These are phyloP conservation scores for Cotesia vestalis DNA, from an alignment of 1,140 invertebrate species.

Conservation along the genomic window DNA sequence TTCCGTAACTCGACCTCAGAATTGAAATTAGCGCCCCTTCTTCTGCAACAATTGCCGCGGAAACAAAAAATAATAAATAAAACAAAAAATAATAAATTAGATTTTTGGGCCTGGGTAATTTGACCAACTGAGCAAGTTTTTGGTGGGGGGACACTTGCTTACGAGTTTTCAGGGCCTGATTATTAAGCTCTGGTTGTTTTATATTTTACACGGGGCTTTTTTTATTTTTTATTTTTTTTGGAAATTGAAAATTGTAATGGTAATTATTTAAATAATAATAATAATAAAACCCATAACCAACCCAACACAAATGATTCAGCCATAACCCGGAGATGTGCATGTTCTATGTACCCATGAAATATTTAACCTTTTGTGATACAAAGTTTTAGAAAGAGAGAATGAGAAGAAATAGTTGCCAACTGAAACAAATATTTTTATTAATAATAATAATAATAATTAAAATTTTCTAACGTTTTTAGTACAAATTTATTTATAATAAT, in stretches of 20 bases:
- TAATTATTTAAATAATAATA: too few relatives aligned
- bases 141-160: not conserved
- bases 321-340: slow-evolving; percentile 54
- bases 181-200: too few relatives aligned
- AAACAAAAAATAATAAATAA: slow-evolving; percentile 42
- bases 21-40: slow-evolving; percentile 60
- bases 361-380: slow-evolving; percentile 33
- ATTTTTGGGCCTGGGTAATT: slow-evolving; percentile 6
- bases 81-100: slow-evolving; percentile 28
- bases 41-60: slow-evolving; percentile 60
- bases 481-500: too few relatives aligned
- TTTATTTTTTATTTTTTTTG: not conserved
- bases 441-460: too few relatives aligned
- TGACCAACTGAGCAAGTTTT: slow-evolving; percentile 27
- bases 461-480: too few relatives aligned
- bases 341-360: slow-evolving; percentile 31
- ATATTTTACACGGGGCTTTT: too few relatives aligned
- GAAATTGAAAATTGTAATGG: not conserved
- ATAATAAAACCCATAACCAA: slow-evolving; percentile 60
- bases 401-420: not conserved
- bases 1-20: slow-evolving; percentile 57
- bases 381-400: slow-evolving; percentile 26
- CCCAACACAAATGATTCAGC: slow-evolving; percentile 62
- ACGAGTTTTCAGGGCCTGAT: too few relatives aligned
- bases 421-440: not conserved